Evolutionary conservation across 2,797 vertebrate genomes (phyloP), one percentile per base, ranked within the genome.

Genomic region (Pipistrellus pygmaeus): DNA sequence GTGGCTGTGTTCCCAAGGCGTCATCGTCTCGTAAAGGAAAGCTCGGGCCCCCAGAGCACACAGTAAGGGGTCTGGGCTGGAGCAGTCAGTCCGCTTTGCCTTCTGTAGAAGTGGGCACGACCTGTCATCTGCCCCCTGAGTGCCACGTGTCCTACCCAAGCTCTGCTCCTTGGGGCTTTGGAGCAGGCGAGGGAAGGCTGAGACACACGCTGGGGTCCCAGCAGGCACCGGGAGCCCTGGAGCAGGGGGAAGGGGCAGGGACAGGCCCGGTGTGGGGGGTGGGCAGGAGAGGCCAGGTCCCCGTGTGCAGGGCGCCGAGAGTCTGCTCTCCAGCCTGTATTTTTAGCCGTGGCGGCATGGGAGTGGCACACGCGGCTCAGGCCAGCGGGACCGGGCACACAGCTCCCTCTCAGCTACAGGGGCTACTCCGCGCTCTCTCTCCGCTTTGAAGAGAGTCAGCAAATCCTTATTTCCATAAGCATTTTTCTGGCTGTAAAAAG

Each of bases 401-500:
- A 3, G 18, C 53, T 85, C 64, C 35, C 77, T 53, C 84, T 69
- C 13, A 20, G 27, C 77, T 93, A 46, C 0, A 0, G 27, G 51
- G 90, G 75, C 44, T 41, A 73, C 88, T 88, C 85, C 9, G 41
- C 41, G 90, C 66, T 66, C 14, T 30, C 81, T 48, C 62, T 77
- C 76, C 78, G 75, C 92, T 97, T 97, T 96, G 95, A 96, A 97
- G 97, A 97, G 91, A 97, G 96, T 96, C 95, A 97, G 96, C 97
- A 95, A 97, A 97, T 97, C 97, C 97, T 97, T 97, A 95, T 98
- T 98, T 97, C 97, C 96, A 96, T 95, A 90, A 95, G 84, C 93
- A 93, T 96, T 96, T 96, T 73, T 90, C 96, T 97, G 64, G 76
- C 90, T 97, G 92, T 96, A 97, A 96, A 97, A 97, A 97, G 96